Base-by-base conservation (phyloP, 1,140 invertebrate species). In the Nasonia longicornis region DNA sequence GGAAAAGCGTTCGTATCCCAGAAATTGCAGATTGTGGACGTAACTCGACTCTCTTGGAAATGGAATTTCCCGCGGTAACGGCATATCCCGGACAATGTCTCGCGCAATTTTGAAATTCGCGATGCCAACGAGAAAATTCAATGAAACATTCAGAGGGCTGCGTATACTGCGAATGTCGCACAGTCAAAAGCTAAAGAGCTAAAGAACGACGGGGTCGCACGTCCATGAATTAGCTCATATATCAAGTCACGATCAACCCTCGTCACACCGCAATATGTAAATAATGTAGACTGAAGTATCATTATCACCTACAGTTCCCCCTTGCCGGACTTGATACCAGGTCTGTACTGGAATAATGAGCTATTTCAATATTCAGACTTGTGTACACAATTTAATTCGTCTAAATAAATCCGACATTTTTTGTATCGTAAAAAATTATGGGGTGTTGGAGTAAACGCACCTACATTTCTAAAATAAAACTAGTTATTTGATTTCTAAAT, bases 241-340 rank as follows among this genome's bases (percentile, higher is more conserved):
- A 38, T 35, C 64, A 81, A 82, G 48, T 48, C 52, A 77, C 76
- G 79, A 85, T 84, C 81, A 84, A 86, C 85, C 85, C 83, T 85
- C 84, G 82, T 86, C 83, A 84, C 81, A 48, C 75, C 77, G 58
- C 79, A 82, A 84, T 84, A 80, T 78, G 83, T 81, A 85, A 85
- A 58, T 58, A 87, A 86, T 85, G 83, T 75, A 84, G 48, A 20
- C 29, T 67, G 10, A 16, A 67, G 29, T 67, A 67, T 29, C 66
- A 67, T 31, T 67, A 29, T 67, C 29, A 67, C 52, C 52, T n/a
- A 58, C 20, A n/a, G 52, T 6, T 7, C 6, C 6, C 52, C 6
- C 52, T 4, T 52, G 52, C 52, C 7, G 52, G 52, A 58, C 52
- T 6, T 58, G 22, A 67, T 67, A 67, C 29, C 26, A n/a, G 26